Percentiles rank a stretch among this genome's conserved stretches.
Conservation (phyloP, 2,888 invertebrate genomes). For the Thera obeliscata region DNA sequence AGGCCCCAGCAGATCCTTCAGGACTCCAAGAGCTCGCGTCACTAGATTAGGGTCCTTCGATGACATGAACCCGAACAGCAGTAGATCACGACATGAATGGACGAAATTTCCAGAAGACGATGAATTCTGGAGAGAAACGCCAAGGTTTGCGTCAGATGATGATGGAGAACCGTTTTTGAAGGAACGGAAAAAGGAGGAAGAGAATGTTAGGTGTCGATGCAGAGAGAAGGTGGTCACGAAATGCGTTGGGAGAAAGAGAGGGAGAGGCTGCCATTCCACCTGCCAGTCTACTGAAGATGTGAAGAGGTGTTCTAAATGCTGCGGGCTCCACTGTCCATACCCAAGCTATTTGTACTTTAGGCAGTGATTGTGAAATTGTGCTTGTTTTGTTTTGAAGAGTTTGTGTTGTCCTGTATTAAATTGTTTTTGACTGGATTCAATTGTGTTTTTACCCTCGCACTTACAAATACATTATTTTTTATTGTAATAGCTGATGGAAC, state of each 20-base stretch:
- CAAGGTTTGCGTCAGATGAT: slow-evolving; percentile 16
- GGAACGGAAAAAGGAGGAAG: slow-evolving; percentile 19
- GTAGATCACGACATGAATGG: slow-evolving; percentile 11
- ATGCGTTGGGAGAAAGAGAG: slow-evolving; percentile 22
- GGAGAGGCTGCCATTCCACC: slow-evolving; percentile 4
- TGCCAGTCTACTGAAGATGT: slow-evolving; percentile 29
- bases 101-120: slow-evolving; percentile 10
- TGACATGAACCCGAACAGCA: slow-evolving; percentile 16
- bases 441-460: not conserved
- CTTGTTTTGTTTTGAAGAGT: slow-evolving; percentile 3
- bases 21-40: slow-evolving; percentile 15
- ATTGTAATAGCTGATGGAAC: no score
- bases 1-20: slow-evolving; percentile 9
- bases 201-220: slow-evolving; percentile 22
- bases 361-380: slow-evolving; percentile 33
- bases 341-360: slow-evolving; percentile 58
- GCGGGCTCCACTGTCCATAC: slow-evolving; percentile 54
- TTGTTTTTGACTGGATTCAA: slow-evolving; percentile 9
- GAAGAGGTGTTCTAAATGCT: slow-evolving; percentile 50
- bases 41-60: slow-evolving; percentile 30
- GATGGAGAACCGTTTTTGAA: slow-evolving; percentile 15
- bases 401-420: slow-evolving; percentile 15
- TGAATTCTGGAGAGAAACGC: slow-evolving; percentile 18
- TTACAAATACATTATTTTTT: no score
- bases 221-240: slow-evolving; percentile 24